Evolutionary conservation across 2,888 invertebrate species (phyloP).

Genomic region (Ectemnius cavifrons): DNA sequence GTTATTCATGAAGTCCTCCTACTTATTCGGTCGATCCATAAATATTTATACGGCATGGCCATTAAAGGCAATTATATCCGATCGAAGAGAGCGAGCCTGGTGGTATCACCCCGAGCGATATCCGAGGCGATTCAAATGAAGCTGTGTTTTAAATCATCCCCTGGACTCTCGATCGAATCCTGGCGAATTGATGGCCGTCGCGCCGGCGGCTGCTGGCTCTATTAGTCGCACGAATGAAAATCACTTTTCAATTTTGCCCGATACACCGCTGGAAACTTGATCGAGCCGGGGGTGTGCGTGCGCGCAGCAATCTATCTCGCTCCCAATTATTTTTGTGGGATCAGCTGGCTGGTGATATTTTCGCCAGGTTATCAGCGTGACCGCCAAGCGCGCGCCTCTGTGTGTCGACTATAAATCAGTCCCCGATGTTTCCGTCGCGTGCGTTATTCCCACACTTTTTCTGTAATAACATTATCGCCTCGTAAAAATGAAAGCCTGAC

Average conservation of each 20-base stretch:
- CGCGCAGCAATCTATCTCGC: conserved; percentile 1
- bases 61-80: too few relatives aligned
- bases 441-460: not conserved
- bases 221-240: conserved; percentile 2
- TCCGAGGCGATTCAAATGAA: too few relatives aligned
- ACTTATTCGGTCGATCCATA: too few relatives aligned
- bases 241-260: conserved; percentile 2
- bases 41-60: too few relatives aligned
- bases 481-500: not conserved
- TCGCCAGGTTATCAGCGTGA: not conserved
- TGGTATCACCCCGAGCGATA: too few relatives aligned
- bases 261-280: not conserved
- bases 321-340: not conserved
- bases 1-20: too few relatives aligned
- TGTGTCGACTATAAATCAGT: not conserved
- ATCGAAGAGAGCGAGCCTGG: too few relatives aligned
- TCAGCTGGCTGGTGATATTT: conserved; percentile 1
- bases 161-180: not conserved
- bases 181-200: not conserved
- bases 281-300: not conserved
- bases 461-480: not conserved
- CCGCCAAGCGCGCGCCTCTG: too few relatives aligned
- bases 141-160: conserved; percentile 3
- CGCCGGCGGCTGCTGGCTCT: not conserved
- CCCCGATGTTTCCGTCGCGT: too few relatives aligned